Evolutionary conservation across 1,140 invertebrate species (phyloP), one percentile per base, ranked within the genome.

Genomic region (Elymnias hypermnestra): DNA sequence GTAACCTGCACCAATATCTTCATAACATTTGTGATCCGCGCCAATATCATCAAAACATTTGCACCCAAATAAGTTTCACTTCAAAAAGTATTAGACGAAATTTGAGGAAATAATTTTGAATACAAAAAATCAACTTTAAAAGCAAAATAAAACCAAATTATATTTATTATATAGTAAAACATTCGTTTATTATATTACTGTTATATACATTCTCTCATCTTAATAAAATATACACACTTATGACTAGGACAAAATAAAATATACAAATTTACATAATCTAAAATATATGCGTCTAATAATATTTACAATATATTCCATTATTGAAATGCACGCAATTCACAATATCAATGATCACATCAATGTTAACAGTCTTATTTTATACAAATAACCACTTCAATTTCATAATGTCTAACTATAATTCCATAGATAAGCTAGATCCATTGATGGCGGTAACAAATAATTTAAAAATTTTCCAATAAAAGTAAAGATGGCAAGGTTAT

Each of bases 181-280:
- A 12, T 6, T 29, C 26, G 5, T 26, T 62, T 60, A 63, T 64
- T 64, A 55, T 42, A 53, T 57, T 38, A 49, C 35, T 67, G 9
- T 33, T 42, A 72, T 70, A 46, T 63, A 74, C 68, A 71, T 36
- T 54, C 15, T 61, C 53, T 29, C 62, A 13, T 12, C 13, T 29
- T 12, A 12, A 18, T 21, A 33, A 57, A 65, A 67, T 53, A 57
- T 59, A 68, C 9, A 29, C 44, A 14, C 65, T 74, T 72, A 74
- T 57, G 61, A 69, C 65, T 74, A 74, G 66, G 57, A 56, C 54
- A 56, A 59, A 59, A 56, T 57, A 29, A 46, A 63, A 58, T 63
- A 37, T 60, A 67, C 53, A 59, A n/a, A 7, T 3, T 26, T 3
- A 26, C 10, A 26, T n/a, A 26, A 2, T 9, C 23, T 26, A 26